Conservation (phyloP, 2,888 invertebrate genomes). For the Polymixis flavicincta region DNA sequence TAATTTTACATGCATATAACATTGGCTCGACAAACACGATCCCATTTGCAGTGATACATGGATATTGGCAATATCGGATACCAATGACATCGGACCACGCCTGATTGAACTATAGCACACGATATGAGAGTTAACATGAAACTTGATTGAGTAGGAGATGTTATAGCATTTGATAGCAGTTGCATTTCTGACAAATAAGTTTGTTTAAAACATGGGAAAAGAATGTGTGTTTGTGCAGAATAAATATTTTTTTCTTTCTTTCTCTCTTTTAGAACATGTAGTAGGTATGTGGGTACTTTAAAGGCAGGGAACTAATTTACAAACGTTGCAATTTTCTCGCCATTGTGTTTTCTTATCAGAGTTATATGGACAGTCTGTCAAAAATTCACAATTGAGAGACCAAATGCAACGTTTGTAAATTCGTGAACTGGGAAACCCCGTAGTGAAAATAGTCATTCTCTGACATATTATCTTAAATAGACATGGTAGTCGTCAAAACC, state of each 20-base stretch:
- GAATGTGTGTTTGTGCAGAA: too few relatives aligned
- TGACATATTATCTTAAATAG: not conserved
- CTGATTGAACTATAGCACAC: slow-evolving; percentile 47
- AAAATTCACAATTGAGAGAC: too few relatives aligned
- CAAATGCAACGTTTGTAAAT: too few relatives aligned
- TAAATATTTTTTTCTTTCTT: too few relatives aligned
- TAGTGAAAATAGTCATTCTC: not conserved
- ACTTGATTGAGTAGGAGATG: not conserved
- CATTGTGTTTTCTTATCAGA: not conserved
- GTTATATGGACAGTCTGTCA: not conserved
- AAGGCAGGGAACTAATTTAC: not conserved
- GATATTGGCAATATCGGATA: slow-evolving; percentile 62
- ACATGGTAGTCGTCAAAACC: not conserved
- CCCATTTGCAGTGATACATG: slow-evolving; percentile 43
- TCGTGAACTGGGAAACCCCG: not conserved
- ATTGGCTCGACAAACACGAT: slow-evolving; percentile 28
- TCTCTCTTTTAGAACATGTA: not conserved
- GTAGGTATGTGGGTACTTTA: not conserved
- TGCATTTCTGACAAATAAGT: not conserved
- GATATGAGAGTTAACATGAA: slow-evolving; percentile 22
- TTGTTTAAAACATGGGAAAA: not conserved
- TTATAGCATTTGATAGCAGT: not conserved
- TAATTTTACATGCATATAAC: slow-evolving; percentile 9
- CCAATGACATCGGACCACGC: slow-evolving; percentile 26
- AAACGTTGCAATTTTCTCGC: not conserved